Evolutionary conservation across 1,140 invertebrate genomes (phyloP).

Genomic region (Drosophila orena): DNA sequence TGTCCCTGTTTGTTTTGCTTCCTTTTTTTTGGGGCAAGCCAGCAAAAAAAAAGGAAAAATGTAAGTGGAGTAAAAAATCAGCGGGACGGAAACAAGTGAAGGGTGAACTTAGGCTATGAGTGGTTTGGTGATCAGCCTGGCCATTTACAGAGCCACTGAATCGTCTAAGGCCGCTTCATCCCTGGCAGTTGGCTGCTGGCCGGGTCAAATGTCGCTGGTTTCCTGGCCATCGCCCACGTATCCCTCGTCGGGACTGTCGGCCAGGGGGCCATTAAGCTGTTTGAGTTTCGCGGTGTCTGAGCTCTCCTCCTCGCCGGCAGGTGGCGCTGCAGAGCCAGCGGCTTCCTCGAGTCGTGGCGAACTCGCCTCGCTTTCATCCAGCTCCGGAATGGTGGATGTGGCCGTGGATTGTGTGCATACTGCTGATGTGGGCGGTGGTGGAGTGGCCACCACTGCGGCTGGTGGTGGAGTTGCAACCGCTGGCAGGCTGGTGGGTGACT

Average conservation of each 20-base stretch:
- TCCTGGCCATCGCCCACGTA: constrained; percentile 91
- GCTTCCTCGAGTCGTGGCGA: constrained; percentile 56
- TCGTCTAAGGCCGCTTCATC: constrained; percentile 74
- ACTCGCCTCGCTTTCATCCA: constrained; percentile 67
- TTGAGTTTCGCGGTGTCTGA: constrained; percentile 69
- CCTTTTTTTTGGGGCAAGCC: constrained; percentile 28
- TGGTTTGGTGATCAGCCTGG: constrained; percentile 52
- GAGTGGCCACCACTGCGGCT: constrained; percentile 10
- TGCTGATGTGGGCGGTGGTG: constrained; percentile 57
- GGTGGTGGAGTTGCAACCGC: constrained; percentile 11
- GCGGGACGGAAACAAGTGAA: neutral
- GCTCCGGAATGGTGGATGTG: constrained; percentile 67
- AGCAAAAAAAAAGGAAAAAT: constrained; percentile 22
- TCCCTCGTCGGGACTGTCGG: constrained; percentile 94
- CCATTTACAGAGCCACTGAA: constrained; percentile 81
- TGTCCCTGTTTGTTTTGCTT: constrained; percentile 45
- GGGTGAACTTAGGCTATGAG: constrained; percentile 43
- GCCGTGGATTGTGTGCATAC: constrained; percentile 7
- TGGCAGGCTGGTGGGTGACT: constrained; percentile 49
- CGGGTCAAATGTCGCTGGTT: constrained; percentile 87
- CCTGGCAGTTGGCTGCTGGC: constrained; percentile 28
- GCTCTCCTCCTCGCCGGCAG: constrained; percentile 82
- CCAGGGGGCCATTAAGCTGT: constrained; percentile 87
- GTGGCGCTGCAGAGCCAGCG: constrained; percentile 58
- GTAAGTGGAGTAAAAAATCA: constrained; percentile 10